A percentile compares a stretch with the other conserved stretches of the same genome.
Conservation (phyloP, 2,888 invertebrate genomes). For the Eubasilissa splendida region DNA sequence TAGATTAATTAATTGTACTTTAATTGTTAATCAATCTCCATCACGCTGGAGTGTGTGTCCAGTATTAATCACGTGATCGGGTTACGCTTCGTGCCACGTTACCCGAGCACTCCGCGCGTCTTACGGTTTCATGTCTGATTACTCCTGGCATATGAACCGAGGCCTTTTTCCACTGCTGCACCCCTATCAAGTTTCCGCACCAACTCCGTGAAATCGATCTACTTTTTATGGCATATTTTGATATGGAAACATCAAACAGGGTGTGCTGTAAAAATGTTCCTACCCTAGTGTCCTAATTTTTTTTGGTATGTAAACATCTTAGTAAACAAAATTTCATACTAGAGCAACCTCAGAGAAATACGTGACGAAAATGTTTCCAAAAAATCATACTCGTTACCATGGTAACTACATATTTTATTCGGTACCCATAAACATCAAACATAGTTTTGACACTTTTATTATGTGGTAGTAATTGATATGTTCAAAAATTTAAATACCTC, state of each 20-base stretch:
- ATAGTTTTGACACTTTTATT: too few species aligned
- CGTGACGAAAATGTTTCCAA: too few species aligned
- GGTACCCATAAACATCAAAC: too few species aligned
- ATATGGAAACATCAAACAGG: background rate
- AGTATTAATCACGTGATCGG: background rate
- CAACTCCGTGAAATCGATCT: slow-evolving; percentile 31
- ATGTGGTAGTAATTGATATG: too few species aligned
- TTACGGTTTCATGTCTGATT: slow-evolving; percentile 22
- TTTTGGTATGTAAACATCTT: background rate
- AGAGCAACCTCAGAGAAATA: background rate
- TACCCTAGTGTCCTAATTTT: background rate
- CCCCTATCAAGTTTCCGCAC: background rate
- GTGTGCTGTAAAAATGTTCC: background rate
- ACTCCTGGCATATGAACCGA: background rate
- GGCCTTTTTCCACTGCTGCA: background rate
- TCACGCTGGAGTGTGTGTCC: background rate
- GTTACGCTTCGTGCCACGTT: background rate
- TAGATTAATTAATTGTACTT: too few species aligned
- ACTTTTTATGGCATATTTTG: background rate
- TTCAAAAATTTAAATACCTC: too few species aligned
- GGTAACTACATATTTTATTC: too few species aligned
- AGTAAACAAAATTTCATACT: background rate
- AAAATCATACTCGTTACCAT: too few species aligned
- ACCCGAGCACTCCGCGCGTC: background rate
- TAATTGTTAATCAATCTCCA: background rate